These are phyloP conservation scores for Alexandromys fortis DNA, from an alignment of 2,113 vertebrate species.

Conservation along the genomic window DNA sequence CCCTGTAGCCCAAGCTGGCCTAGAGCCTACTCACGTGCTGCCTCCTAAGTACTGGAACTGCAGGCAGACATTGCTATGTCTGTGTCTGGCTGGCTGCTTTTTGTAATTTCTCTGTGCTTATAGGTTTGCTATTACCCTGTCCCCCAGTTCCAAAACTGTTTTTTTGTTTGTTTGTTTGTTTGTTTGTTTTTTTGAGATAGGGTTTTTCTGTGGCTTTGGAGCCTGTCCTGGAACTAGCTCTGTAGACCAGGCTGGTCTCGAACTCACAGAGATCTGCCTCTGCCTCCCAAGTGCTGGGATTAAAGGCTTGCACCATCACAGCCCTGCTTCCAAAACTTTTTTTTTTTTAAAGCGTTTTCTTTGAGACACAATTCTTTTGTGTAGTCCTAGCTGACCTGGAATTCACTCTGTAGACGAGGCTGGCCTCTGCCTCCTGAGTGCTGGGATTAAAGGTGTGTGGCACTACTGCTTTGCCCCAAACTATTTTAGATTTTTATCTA, in stretches of 20 bases:
- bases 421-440: neutral
- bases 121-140: neutral
- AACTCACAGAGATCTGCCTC: no score
- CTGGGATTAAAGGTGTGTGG: neutral
- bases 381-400: neutral
- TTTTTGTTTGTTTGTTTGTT: no score
- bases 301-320: no score
- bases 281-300: no score
- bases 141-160: no score
- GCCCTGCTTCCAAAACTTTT: no score
- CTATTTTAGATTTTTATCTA: slow-evolving; percentile 6
- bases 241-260: no score
- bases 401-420: neutral
- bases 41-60: neutral
- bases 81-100: neutral
- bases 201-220: no score
- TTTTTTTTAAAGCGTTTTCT: neutral
- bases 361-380: neutral
- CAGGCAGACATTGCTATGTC: neutral
- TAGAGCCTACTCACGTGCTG: no score
- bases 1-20: neutral
- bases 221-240: no score
- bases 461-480: neutral
- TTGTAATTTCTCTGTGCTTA: neutral
- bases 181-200: no score